Evolutionary conservation across 2,797 vertebrate genomes (phyloP).

Genomic region (Sorex maritimensis): DNA sequence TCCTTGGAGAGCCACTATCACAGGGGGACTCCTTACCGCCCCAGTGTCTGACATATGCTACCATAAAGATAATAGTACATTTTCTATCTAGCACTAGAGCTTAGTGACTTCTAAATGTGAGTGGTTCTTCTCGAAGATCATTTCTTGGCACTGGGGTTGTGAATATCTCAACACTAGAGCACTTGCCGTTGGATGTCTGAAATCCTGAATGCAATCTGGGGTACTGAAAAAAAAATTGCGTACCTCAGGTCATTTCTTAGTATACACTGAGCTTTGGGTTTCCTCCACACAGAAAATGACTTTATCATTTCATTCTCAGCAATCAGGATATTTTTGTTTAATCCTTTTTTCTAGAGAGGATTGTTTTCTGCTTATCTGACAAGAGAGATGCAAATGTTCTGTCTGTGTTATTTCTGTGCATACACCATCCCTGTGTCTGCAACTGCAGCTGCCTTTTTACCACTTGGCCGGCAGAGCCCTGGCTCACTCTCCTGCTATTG

Average conservation of each 20-base stretch:
- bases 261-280: not conserved
- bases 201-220: too few relatives aligned
- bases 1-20: not conserved
- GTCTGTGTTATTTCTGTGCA: not conserved
- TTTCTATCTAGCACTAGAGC: fast-evolving
- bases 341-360: not conserved
- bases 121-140: not conserved
- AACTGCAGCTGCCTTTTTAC: not conserved
- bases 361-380: not conserved
- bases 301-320: not conserved
- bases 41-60: not conserved
- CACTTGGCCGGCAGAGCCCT: not conserved
- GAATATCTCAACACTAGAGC: too few relatives aligned
- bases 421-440: not conserved
- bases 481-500: constrained; percentile 64
- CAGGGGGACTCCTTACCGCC: not conserved
- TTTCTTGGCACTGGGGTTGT: not conserved
- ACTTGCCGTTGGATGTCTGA: too few relatives aligned
- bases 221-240: too few relatives aligned
- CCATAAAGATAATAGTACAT: not conserved
- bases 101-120: not conserved
- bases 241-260: not conserved
- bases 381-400: not conserved
- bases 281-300: not conserved
- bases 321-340: not conserved